Evolutionary conservation across 2,113 vertebrate genomes (phyloP), one percentile per base, ranked within the genome.

Genomic region (Ranitomeya variabilis): DNA sequence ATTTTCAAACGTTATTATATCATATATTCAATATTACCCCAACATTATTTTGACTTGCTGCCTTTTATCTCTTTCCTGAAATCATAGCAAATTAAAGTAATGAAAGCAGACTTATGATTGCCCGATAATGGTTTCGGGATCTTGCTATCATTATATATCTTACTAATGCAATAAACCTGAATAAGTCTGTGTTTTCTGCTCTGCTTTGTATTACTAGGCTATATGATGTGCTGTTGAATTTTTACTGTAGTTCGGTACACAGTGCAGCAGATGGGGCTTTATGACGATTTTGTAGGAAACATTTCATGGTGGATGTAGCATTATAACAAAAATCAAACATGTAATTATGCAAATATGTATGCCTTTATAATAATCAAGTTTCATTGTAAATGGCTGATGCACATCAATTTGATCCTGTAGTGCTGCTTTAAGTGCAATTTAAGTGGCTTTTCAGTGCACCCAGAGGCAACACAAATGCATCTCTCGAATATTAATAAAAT

Each of bases 321-420:
- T 96, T 95, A 95, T 95, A 92, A 95, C 95, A 96, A 90, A 95
- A 95, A 96, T 96, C 95, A 95, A 96, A 95, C 95, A 95, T 96
- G 94, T 95, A 96, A 96, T 96, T 96, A 96, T 96, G 95, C 95
- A 96, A 96, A 96, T 96, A 94, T 95, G 94, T 94, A 95, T 95
- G 95, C 95, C 95, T 96, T 96, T 96, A 95, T 96, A 95, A 95
- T 95, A 96, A 96, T 96, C 95, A 95, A 96, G 95, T 96, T 96
- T 96, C 95, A 96, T 96, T 96, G 95, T 96, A 96, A 96, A 96
- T 95, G 95, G 94, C 93, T 94, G 95, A 94, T 95, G 95, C 95
- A 94, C 95, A 95, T 96, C 95, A 95, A 95, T 96, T 96, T 95
- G 95, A 95, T 96, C 95, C 95, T 96, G 95, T 94, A 96, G 95